Conservation (phyloP, 2,888 invertebrate genomes). For the Synergus laeviventris region DNA sequence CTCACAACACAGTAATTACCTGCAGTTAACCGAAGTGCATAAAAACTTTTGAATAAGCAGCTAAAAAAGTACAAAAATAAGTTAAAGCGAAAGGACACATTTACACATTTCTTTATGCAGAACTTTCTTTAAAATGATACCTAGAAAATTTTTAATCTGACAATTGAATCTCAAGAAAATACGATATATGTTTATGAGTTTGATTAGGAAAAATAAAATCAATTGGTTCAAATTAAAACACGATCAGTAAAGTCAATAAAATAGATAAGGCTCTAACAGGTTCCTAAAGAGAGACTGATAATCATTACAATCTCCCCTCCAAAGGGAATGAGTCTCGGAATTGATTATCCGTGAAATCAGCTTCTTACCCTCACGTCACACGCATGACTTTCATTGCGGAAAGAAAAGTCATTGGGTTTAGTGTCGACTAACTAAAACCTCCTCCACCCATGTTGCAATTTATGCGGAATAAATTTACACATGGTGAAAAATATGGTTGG, state of each 20-base stretch:
- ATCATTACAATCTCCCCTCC: not conserved
- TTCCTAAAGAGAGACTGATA: not conserved
- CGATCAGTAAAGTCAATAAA: no score
- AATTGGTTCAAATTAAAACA: no score
- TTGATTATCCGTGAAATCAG: conserved; percentile 8
- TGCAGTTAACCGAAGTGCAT: not conserved
- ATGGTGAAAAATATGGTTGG: not conserved
- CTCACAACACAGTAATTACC: not conserved
- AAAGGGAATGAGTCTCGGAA: not conserved
- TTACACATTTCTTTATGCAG: not conserved
- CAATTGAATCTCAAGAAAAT: no score
- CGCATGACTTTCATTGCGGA: not conserved
- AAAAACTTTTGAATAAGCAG: not conserved
- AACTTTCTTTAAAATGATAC: not conserved
- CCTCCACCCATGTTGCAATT: not conserved
- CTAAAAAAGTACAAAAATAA: not conserved
- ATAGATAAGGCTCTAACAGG: no score
- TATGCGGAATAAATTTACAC: not conserved
- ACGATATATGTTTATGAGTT: no score
- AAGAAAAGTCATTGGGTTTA: conserved; percentile 5
- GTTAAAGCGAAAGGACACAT: not conserved
- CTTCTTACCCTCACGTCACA: conserved; percentile 10
- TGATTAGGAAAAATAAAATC: no score
- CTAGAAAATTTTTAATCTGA: no score
- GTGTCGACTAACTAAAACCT: not conserved